Conservation (phyloP, 1,140 invertebrate species). For the Chlorops oryzae region DNA sequence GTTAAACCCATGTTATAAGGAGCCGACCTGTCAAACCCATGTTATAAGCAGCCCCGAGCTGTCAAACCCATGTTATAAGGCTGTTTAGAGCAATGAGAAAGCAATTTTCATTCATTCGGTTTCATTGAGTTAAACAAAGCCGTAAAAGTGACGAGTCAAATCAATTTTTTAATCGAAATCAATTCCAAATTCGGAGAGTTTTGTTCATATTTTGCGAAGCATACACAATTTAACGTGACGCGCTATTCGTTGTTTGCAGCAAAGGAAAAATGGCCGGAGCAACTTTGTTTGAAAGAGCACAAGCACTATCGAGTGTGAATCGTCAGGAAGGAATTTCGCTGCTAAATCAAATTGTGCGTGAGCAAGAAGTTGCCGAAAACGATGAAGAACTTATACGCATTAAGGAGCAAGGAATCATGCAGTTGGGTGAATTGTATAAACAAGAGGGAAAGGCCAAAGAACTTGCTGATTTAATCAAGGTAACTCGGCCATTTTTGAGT, state of each 20-base stretch:
- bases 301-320: conserved; percentile 63
- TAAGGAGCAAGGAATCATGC: conserved; percentile 85
- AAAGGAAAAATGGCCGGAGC: conserved; percentile 69
- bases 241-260: conserved; percentile 8
- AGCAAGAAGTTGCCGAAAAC: conserved; percentile 64
- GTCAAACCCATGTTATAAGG: too few relatives aligned
- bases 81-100: too few relatives aligned
- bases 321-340: conserved; percentile 63
- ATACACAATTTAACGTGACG: neutral
- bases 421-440: conserved; percentile 83
- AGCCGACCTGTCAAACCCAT: too few relatives aligned
- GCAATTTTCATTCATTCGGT: conserved; percentile 14
- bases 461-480: conserved; percentile 87
- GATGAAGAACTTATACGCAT: conserved; percentile 81
- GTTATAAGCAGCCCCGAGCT: too few relatives aligned
- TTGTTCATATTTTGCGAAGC: too few relatives aligned
- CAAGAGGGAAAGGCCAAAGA: conserved; percentile 91
- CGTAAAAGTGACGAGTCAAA: neutral
- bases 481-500: conserved; percentile 87
- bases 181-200: too few relatives aligned
- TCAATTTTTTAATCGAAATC: conserved; percentile 21
- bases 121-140: conserved; percentile 3
- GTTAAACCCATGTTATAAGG: too few relatives aligned
- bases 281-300: conserved; percentile 75
- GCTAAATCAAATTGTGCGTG: conserved; percentile 64